Evolutionary conservation across 2,797 vertebrate species (phyloP), one percentile per base, ranked within the genome.

Genomic region (Philypnodon macrostomus): DNA sequence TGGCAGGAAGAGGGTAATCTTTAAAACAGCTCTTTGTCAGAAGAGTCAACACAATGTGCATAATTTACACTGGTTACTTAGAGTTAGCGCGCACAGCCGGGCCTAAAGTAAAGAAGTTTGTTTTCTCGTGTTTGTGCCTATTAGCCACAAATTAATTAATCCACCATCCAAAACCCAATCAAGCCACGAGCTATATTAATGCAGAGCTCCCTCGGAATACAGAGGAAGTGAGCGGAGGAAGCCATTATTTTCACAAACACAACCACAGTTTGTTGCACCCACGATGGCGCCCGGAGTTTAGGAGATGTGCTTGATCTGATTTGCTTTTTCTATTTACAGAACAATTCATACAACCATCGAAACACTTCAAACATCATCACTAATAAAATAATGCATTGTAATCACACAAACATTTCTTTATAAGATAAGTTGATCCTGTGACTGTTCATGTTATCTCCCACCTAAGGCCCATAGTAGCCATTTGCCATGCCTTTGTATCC

Each of bases 81-180:
- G 88, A 88, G 84, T n/a, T n/a, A n/a, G 80, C 79, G 77, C 76
- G 81, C 81, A 81, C 67, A 83, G 79, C 81, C 80, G 67, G 80
- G 85, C 78, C 83, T 88, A 89, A 89, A 89, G 88, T 90, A 92
- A 90, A 91, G 88, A 90, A 88, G 89, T 90, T 90, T 89, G 87
- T 90, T 92, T 92, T 91, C 82, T 83, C 74, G 46, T 91, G 88
- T 91, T 90, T 89, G 86, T 91, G 90, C 89, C 89, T 91, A 90
- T 92, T 92, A 92, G 90, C 89, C 86, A 90, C 88, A 91, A 88
- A 90, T 90, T 91, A 91, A 92, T 92, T 77, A 90, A 90, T 88
- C 79, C 63, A 77, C 85, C 85, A 86, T 86, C 81, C 83, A 73
- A 85, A 86, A 84, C 82, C 80, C 80, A 83, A 88, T 85, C 81